Conservation (phyloP, 1,140 invertebrate species). For the Listronotus bonariensis region DNA sequence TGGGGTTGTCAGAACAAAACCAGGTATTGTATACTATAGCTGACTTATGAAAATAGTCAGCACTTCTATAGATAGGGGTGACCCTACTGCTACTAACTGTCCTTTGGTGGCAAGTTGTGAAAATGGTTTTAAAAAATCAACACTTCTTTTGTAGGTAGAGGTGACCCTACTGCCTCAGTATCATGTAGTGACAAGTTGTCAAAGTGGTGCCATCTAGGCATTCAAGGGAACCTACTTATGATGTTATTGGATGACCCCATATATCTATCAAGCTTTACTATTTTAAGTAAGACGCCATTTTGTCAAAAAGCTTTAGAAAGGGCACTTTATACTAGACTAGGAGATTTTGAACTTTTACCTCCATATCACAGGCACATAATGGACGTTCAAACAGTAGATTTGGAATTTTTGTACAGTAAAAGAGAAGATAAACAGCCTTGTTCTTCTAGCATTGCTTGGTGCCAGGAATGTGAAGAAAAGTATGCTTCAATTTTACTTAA, state of each 20-base stretch:
- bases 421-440: slow-evolving; percentile 58
- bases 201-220: slow-evolving; percentile 83
- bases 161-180: slow-evolving; percentile 84
- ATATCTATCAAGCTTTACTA: slow-evolving; percentile 71
- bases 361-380: slow-evolving; percentile 49
- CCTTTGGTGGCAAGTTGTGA: not conserved
- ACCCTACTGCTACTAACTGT: slow-evolving; percentile 85
- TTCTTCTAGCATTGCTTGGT: slow-evolving; percentile 68
- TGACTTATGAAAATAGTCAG: not conserved
- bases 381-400: slow-evolving; percentile 51
- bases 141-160: slow-evolving; percentile 59
- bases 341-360: slow-evolving; percentile 43
- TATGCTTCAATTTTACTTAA: not conserved
- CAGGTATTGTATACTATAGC: slow-evolving; percentile 61
- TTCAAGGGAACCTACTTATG: slow-evolving; percentile 80
- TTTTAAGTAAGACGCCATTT: slow-evolving; percentile 72
- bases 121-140: slow-evolving; percentile 2
- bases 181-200: slow-evolving; percentile 94
- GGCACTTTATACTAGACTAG: slow-evolving; percentile 64
- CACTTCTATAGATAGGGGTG: slow-evolving; percentile 65
- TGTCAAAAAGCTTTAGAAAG: slow-evolving; percentile 66
- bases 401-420: slow-evolving; percentile 58
- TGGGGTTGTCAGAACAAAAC: slow-evolving; percentile 84
- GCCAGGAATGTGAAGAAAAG: slow-evolving; percentile 1
- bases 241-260: slow-evolving; percentile 70